Conservation (phyloP, 2,113 vertebrate species). For the Corapipo altera region DNA sequence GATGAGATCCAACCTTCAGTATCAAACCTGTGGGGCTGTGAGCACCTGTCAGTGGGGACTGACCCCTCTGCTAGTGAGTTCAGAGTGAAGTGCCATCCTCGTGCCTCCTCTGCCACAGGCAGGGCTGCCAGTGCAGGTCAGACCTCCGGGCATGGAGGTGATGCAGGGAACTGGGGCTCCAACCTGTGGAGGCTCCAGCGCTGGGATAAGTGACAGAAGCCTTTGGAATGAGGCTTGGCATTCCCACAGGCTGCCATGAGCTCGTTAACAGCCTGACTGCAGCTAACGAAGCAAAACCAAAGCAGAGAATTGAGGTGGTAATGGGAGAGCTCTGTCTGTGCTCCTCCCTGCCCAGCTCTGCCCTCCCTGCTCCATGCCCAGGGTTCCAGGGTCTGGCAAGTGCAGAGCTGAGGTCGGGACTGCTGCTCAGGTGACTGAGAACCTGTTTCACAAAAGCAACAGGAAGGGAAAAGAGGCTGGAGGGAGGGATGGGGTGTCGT, state of each 20-base stretch:
- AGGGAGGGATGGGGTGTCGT: not conserved
- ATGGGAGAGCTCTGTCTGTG: not conserved
- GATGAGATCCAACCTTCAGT: not conserved
- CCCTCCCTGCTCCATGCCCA: not conserved
- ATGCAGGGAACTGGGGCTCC: not conserved
- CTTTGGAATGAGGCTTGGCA: not conserved
- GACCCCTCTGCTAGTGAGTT: not conserved
- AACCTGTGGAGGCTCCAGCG: accelerated
- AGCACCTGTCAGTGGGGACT: not conserved
- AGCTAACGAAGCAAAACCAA: not conserved
- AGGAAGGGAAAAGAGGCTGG: not conserved
- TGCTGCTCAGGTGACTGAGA: not conserved
- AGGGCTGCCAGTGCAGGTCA: not conserved
- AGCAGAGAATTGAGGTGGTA: accelerated
- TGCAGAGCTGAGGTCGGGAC: accelerated
- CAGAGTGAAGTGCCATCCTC: accelerated
- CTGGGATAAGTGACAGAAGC: not conserved
- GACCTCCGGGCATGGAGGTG: not conserved
- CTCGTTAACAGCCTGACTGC: not conserved
- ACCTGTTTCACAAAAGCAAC: not conserved
- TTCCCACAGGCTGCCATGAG: not conserved
- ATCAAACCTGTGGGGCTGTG: not conserved
- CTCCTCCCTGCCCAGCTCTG: not conserved
- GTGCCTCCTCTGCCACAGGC: accelerated
- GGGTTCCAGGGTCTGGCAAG: not conserved